Evolutionary conservation across 2,797 vertebrate genomes (phyloP).

Genomic region (Premnoplex brunnescens): DNA sequence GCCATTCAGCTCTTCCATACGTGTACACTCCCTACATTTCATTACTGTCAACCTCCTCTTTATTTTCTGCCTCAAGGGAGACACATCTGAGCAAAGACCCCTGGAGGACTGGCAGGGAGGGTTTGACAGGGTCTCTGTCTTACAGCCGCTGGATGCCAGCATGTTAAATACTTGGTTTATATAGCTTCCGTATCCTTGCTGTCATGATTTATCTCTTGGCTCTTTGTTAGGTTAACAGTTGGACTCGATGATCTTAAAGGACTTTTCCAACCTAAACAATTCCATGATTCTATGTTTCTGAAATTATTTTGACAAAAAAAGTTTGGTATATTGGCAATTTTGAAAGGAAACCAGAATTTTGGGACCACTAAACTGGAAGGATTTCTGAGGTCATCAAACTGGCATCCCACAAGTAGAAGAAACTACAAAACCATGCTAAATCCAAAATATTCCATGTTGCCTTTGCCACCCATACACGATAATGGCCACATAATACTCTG

Average conservation of each 20-base stretch:
- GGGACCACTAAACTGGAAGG: background rate
- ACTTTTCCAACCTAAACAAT: background rate
- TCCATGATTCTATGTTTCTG: background rate
- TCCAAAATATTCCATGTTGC: background rate
- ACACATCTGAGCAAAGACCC: background rate
- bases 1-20: background rate
- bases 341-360: background rate
- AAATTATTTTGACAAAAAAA: background rate
- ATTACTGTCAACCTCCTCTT: slow-evolving; percentile 12
- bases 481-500: background rate
- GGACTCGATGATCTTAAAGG: background rate
- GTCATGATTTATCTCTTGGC: background rate
- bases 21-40: background rate
- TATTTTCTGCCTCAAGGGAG: background rate
- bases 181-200: background rate
- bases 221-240: background rate
- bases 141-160: background rate
- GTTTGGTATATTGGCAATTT: background rate
- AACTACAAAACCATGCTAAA: background rate
- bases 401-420: background rate
- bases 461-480: background rate
- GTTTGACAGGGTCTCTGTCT: background rate
- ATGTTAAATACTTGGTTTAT: background rate
- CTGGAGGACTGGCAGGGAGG: background rate
- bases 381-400: background rate